A percentile compares a stretch with the other conserved stretches of the same genome.
These are phyloP conservation scores for Chloropsis cyanopogon DNA, from an alignment of 2,113 vertebrate genomes.

Conservation along the genomic window DNA sequence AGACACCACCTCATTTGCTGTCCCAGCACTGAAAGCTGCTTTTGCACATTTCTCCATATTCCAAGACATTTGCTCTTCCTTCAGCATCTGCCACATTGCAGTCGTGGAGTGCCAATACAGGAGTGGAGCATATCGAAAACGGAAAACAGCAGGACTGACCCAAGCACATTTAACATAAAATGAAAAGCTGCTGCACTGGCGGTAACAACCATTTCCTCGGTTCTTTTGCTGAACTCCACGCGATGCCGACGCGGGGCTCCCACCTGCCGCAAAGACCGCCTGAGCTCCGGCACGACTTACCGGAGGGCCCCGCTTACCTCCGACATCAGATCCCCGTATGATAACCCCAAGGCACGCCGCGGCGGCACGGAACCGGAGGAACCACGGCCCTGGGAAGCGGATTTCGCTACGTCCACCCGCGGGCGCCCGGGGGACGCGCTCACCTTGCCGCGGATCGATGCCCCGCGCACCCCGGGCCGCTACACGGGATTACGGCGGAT, in stretches of 20 bases:
- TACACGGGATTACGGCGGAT: neutral
- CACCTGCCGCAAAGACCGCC: neutral
- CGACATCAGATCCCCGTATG: neutral
- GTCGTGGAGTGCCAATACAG: neutral
- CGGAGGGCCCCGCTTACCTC: neutral
- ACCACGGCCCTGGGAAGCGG: neutral
- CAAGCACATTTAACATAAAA: neutral
- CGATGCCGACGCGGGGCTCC: neutral
- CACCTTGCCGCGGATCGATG: neutral
- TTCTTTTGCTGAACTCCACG: neutral
- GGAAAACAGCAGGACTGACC: neutral
- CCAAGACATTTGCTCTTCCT: neutral
- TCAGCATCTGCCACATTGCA: neutral
- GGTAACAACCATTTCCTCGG: neutral
- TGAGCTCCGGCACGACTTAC: neutral
- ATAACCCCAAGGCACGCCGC: neutral
- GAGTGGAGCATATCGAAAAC: accelerated
- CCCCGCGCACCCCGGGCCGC: neutral
- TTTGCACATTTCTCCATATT: neutral
- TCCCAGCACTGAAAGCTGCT: neutral
- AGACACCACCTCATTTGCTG: neutral
- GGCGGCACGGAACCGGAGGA: too few relatives aligned
- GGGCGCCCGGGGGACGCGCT: neutral
- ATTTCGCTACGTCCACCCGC: neutral
- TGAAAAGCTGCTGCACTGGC: neutral